These are phyloP conservation scores for Nettapus auritus DNA, from an alignment of 2,113 vertebrate species.

Conservation along the genomic window DNA sequence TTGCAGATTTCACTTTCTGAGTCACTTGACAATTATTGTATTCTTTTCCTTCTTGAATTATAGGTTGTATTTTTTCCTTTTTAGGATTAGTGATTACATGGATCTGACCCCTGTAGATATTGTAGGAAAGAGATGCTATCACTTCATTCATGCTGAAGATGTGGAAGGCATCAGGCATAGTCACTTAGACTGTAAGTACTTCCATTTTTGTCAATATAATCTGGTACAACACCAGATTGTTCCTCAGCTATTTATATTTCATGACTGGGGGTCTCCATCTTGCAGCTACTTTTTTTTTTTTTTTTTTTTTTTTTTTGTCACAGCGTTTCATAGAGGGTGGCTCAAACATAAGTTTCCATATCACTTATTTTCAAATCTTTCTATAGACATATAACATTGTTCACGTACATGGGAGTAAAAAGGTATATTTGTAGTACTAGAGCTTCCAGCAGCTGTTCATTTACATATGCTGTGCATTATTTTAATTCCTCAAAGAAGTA, in stretches of 20 bases:
- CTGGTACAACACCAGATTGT: neutral
- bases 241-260: constrained; percentile 9
- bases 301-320: neutral
- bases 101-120: constrained; percentile 96
- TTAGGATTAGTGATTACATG: constrained; percentile 98
- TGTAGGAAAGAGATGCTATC: constrained; percentile 96
- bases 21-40: neutral
- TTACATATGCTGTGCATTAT: neutral
- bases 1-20: neutral
- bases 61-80: constrained; percentile 50
- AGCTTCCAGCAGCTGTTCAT: constrained; percentile 1
- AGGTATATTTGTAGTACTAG: neutral
- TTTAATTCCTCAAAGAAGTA: constrained; percentile 13
- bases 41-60: constrained; percentile 53
- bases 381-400: neutral
- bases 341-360: neutral
- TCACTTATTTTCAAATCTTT: neutral
- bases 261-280: neutral
- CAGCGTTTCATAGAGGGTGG: neutral
- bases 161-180: constrained; percentile 96
- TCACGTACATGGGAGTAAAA: neutral
- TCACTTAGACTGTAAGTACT: constrained; percentile 96
- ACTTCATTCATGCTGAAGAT: constrained; percentile 98
- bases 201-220: neutral
- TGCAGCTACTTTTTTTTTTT: neutral